Evolutionary conservation across 2,797 vertebrate species (phyloP).

Genomic region (Cyprinodon diabolis): DNA sequence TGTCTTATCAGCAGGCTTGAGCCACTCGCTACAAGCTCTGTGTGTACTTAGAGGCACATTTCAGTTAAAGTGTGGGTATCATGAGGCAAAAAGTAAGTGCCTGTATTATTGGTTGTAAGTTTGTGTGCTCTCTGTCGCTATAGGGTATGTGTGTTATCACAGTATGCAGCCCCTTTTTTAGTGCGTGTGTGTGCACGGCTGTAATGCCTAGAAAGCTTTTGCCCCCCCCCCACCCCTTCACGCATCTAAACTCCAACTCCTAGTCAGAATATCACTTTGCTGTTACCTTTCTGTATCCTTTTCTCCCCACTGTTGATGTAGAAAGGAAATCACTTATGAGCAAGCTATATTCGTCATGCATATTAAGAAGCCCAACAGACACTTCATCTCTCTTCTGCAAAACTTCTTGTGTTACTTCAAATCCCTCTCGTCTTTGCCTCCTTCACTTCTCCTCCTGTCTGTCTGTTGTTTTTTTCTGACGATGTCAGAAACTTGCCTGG

Average conservation of each 20-base stretch:
- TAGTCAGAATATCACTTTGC: conserved; percentile 65
- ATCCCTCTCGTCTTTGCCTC: conserved; percentile 22
- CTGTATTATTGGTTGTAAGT: conserved; percentile 20
- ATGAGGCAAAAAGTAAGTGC: conserved; percentile 20
- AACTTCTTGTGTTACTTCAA: conserved; percentile 40
- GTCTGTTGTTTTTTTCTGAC: conserved; percentile 26
- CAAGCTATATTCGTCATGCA: conserved; percentile 37
- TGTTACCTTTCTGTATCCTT: conserved; percentile 44
- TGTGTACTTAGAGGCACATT: conserved; percentile 35
- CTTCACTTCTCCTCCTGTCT: conserved; percentile 5
- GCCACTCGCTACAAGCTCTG: conserved; percentile 63
- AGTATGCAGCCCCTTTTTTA: conserved; percentile 60
- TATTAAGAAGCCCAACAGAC: conserved; percentile 37
- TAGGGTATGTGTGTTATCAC: conserved; percentile 69
- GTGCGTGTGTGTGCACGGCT: conserved; percentile 27
- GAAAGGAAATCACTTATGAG: conserved; percentile 36
- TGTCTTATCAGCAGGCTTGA: conserved; percentile 74
- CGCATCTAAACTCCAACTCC: conserved; percentile 1
- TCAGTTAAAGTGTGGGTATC: conserved; percentile 20
- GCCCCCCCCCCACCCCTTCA: conserved; percentile 23
- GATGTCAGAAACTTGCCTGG: conserved; percentile 56
- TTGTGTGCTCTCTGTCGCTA: conserved; percentile 51
- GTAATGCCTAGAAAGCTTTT: conserved; percentile 65
- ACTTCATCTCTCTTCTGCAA: conserved; percentile 18
- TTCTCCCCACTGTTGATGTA: conserved; percentile 29